Conservation (phyloP, 1,140 invertebrate genomes). For the Paralvinella palmiformis region DNA sequence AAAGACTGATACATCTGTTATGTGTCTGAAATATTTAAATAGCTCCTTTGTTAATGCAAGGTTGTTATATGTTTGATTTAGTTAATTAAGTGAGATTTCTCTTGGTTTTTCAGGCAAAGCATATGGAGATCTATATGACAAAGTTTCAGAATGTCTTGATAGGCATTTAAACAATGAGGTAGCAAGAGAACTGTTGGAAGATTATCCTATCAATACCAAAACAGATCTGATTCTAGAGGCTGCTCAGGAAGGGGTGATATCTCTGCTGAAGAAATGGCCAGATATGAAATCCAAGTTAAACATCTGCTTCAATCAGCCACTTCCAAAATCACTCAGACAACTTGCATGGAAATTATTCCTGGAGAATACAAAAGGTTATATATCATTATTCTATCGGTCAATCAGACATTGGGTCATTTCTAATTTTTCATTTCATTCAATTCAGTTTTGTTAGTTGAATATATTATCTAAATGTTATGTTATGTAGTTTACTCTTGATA, state of each 20-base stretch:
- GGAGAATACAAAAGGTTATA: slow-evolving; percentile 35
- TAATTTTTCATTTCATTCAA: too few species aligned
- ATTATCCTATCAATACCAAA: slow-evolving; percentile 38
- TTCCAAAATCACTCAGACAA: slow-evolving; percentile 32
- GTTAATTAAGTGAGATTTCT: not conserved
- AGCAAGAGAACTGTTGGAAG: slow-evolving; percentile 37
- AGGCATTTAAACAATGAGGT: slow-evolving; percentile 46
- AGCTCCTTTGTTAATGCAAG: slow-evolving; percentile 6
- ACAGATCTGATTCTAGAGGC: slow-evolving; percentile 39
- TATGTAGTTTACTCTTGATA: too few species aligned
- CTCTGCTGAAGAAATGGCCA: slow-evolving; percentile 43
- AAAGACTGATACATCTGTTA: slow-evolving; percentile 20
- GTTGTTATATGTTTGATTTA: not conserved
- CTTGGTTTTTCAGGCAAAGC: slow-evolving; percentile 28
- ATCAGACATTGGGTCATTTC: too few species aligned
- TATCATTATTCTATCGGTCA: too few species aligned
- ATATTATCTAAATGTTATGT: too few species aligned
- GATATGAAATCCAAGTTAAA: slow-evolving; percentile 44
- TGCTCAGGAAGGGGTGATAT: slow-evolving; percentile 34
- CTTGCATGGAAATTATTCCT: slow-evolving; percentile 43
- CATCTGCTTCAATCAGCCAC: slow-evolving; percentile 40
- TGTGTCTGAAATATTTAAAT: slow-evolving; percentile 22
- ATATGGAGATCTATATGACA: slow-evolving; percentile 32
- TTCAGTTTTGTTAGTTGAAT: too few species aligned
- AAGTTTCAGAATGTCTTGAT: slow-evolving; percentile 38